These are phyloP conservation scores for Trachemys scripta DNA, from an alignment of 2,113 vertebrate genomes.

Conservation along the genomic window DNA sequence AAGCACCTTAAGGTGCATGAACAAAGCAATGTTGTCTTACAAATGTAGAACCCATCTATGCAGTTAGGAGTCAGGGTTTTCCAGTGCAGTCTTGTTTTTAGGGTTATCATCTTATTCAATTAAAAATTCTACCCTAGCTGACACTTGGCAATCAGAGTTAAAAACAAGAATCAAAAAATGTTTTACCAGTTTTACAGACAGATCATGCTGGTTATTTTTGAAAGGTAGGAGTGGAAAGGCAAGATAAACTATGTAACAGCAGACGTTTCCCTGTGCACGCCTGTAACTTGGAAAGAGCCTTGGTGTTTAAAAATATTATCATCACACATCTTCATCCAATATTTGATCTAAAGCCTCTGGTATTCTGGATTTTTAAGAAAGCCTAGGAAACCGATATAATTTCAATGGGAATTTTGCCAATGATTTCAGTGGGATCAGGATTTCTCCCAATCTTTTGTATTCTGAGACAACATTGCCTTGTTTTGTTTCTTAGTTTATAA, in stretches of 20 bases:
- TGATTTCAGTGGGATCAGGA: not conserved
- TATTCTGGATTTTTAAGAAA: not conserved
- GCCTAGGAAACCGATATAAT: not conserved
- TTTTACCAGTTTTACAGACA: not conserved
- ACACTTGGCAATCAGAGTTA: not conserved
- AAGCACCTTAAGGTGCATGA: not conserved
- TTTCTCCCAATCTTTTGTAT: not conserved
- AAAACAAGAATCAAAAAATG: not conserved
- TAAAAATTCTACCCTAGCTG: not conserved
- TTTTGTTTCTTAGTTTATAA: not conserved
- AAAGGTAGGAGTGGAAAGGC: not conserved
- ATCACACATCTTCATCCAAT: not conserved
- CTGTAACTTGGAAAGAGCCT: not conserved
- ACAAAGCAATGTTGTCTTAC: not conserved
- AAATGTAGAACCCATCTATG: not conserved
- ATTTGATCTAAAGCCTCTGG: not conserved
- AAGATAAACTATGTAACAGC: not conserved
- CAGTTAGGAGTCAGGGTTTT: not conserved
- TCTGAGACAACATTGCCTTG: not conserved
- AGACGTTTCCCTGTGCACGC: not conserved
- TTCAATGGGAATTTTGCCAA: not conserved
- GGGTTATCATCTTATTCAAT: not conserved
- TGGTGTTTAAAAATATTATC: not conserved
- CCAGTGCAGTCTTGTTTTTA: not conserved
- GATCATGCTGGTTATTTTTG: rapidly evolving